Conservation (phyloP, 2,888 invertebrate species). For the Pollenia griseotomentosa region DNA sequence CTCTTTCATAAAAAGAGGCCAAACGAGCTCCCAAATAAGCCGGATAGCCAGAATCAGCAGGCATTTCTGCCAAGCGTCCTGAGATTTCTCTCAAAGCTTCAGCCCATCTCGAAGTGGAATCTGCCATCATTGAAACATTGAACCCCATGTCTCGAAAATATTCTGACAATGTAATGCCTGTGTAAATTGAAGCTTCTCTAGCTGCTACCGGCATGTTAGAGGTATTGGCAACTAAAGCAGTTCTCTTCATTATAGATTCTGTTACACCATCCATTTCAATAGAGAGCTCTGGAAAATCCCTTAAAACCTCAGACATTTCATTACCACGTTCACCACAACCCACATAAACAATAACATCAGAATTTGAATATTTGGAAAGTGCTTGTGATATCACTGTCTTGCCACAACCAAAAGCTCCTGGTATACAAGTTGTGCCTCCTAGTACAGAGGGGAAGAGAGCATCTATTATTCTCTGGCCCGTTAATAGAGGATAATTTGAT, state of each 20-base stretch:
- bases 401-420: conserved; percentile 99
- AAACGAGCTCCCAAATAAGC: conserved; percentile 99
- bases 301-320: conserved; percentile 99
- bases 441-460: conserved; percentile 99
- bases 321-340: conserved; percentile 99
- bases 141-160: conserved; percentile 99
- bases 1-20: conserved; percentile 99
- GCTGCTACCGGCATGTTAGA: conserved; percentile 99
- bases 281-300: conserved; percentile 98
- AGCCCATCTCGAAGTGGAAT: conserved; percentile 99
- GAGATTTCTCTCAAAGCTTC: conserved; percentile 99
- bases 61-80: conserved; percentile 98
- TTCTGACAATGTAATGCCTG: conserved; percentile 99
- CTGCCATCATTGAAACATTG: conserved; percentile 99
- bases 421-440: conserved; percentile 99
- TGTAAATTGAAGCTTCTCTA: conserved; percentile 99
- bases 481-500: conserved; percentile 98
- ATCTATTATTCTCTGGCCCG: conserved; percentile 98
- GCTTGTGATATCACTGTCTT: conserved; percentile 91
- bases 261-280: conserved; percentile 98
- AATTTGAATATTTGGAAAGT: conserved; percentile 99
- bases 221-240: conserved; percentile 99
- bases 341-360: conserved; percentile 99
- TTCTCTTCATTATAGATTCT: conserved; percentile 99
- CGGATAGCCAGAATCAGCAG: conserved; percentile 99